Evolutionary conservation across 1,140 invertebrate genomes (phyloP).

Genomic region (Dryas iulia): DNA sequence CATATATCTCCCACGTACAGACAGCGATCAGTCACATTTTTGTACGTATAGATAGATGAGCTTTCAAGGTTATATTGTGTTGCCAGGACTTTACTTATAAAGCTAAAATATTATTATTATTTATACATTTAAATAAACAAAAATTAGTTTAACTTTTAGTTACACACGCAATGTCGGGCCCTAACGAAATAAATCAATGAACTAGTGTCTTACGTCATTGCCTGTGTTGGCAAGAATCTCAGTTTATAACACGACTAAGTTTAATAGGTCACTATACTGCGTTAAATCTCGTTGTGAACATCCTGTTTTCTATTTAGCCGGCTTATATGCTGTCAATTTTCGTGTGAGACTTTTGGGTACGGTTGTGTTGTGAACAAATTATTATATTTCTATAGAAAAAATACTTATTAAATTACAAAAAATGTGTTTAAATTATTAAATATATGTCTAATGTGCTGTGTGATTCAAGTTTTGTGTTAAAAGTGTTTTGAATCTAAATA

Average conservation of each 20-base stretch:
- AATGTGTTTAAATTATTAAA: constrained; percentile 15
- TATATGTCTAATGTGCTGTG: constrained; percentile 40
- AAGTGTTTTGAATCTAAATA: constrained; percentile 2
- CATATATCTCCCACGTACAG: no score
- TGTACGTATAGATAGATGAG: background rate
- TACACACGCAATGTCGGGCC: background rate
- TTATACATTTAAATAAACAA: background rate
- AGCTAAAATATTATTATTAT: background rate
- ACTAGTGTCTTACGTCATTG: constrained; percentile 54
- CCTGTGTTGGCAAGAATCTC: constrained; percentile 53
- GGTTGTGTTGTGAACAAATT: constrained; percentile 35
- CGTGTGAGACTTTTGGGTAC: constrained; percentile 45
- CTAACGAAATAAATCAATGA: constrained; percentile 29
- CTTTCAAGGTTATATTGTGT: background rate
- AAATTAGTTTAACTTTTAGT: background rate
- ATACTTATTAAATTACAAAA: constrained; percentile 8
- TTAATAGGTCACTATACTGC: constrained; percentile 29
- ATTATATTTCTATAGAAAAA: constrained; percentile 11
- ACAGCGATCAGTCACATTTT: no score
- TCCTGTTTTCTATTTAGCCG: constrained; percentile 26
- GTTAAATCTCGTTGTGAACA: constrained; percentile 2
- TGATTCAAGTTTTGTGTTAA: constrained; percentile 12
- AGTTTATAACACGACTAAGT: constrained; percentile 38
- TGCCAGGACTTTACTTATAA: background rate
- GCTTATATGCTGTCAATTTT: constrained; percentile 46